phyloP scores from a whole-genome alignment of 2,113 vertebrate genomes.

The Sminthopsis crassicaudata region DNA sequence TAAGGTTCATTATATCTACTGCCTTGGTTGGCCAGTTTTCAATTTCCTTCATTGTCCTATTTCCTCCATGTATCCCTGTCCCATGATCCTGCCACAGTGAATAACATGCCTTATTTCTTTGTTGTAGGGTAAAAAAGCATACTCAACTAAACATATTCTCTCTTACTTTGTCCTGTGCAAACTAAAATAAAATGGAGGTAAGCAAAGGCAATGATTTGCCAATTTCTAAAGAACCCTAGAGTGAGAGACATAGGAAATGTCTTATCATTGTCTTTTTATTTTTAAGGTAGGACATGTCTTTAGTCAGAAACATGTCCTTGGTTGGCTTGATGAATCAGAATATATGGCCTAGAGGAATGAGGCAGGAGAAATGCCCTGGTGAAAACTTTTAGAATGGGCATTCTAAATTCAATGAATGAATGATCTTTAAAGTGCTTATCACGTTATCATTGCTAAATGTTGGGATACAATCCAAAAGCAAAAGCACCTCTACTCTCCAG shows the following conservation, averaged over 20 bases:
- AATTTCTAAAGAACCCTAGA: conserved; percentile 49
- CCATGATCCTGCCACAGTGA: background rate
- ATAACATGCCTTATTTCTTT: conserved; percentile 7
- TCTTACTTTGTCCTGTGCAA: conserved; percentile 52
- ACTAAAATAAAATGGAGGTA: conserved; percentile 47
- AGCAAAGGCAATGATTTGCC: conserved; percentile 54
- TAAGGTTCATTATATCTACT: background rate
- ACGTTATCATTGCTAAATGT: background rate
- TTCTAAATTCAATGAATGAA: too few species aligned
- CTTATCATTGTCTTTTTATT: background rate
- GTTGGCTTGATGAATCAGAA: conserved; percentile 52
- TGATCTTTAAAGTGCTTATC: background rate
- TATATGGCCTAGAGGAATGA: background rate
- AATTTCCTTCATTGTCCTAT: background rate
- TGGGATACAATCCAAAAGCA: background rate
- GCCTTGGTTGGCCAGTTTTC: background rate
- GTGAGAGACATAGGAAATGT: conserved; percentile 25
- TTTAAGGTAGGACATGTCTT: conserved; percentile 35
- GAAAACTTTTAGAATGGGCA: background rate
- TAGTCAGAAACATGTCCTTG: conserved; percentile 40
- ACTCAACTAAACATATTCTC: conserved; percentile 23
- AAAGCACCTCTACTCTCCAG: background rate
- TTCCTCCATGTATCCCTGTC: background rate
- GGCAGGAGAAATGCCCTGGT: background rate
- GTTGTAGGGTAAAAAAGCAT: background rate